phyloP scores from a whole-genome alignment of 92 coral and sea anemone species.

The Heteractis magnifica region DNA sequence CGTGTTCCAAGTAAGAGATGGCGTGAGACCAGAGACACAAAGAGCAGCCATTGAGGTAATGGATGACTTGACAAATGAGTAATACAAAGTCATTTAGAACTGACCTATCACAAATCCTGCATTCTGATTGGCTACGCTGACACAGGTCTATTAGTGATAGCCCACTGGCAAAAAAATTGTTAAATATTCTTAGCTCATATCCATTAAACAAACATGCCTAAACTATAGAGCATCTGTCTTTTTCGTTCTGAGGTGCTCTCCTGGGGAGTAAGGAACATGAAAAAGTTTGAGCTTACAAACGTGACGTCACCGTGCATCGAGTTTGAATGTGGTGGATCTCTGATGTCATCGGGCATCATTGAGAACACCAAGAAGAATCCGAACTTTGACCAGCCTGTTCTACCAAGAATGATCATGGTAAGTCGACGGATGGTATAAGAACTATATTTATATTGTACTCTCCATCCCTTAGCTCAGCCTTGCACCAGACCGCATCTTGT shows the following conservation, averaged over 20 bases:
- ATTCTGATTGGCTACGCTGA: too few species aligned
- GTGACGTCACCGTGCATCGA: constrained; percentile 96
- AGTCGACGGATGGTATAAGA: not conserved
- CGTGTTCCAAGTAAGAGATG: constrained; percentile 73
- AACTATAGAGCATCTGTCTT: not conserved
- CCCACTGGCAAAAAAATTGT: not conserved
- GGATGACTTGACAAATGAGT: not conserved
- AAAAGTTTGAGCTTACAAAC: constrained; percentile 84
- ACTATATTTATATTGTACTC: not conserved
- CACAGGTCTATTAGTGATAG: too few species aligned
- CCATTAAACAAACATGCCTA: not conserved
- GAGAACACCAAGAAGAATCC: constrained; percentile 86
- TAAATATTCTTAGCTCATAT: not conserved
- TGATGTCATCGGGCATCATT: constrained; percentile 71
- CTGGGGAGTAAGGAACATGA: constrained; percentile 99
- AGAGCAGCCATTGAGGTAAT: constrained; percentile 88
- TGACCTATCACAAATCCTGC: too few species aligned
- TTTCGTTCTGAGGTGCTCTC: constrained; percentile 72
- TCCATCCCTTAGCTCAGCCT: not conserved
- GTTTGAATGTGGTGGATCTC: constrained; percentile 82
- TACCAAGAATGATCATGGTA: constrained; percentile 85
- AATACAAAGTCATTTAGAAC: not conserved
- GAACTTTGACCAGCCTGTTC: constrained; percentile 83
- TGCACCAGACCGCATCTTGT: too few species aligned
- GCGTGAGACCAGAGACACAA: constrained; percentile 91